Conservation (phyloP, 2,888 invertebrate species). For the Sinhomidia bicolor region DNA sequence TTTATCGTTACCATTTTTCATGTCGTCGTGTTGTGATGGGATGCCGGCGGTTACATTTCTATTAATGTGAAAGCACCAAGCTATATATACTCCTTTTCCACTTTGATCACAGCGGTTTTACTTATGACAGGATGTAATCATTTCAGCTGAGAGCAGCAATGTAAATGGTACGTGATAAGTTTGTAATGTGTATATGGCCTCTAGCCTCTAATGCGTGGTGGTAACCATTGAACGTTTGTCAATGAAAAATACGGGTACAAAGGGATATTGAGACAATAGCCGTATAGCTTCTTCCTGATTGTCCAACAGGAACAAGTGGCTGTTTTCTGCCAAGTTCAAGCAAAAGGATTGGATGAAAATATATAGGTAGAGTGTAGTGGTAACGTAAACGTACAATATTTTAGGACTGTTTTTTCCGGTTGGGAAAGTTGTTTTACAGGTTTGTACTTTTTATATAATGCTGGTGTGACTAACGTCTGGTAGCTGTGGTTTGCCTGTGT, state of each 20-base stretch:
- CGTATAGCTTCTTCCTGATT: background rate
- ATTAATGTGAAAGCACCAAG: no score
- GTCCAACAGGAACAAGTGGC: background rate
- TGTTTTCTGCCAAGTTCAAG: background rate
- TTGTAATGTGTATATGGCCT: background rate
- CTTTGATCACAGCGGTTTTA: background rate
- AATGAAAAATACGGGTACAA: background rate
- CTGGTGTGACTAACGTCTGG: background rate
- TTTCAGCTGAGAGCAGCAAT: conserved; percentile 46
- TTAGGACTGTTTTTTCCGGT: conserved; percentile 1
- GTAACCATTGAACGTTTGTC: background rate
- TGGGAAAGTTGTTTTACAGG: conserved; percentile 30
- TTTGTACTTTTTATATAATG: conserved; percentile 27
- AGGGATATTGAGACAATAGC: background rate
- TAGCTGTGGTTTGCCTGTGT: conserved; percentile 1
- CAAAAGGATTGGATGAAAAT: no score
- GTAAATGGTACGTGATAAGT: conserved; percentile 45
- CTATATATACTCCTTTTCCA: no score
- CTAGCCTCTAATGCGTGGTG: background rate
- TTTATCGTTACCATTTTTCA: no score
- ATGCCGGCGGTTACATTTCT: background rate
- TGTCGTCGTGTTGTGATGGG: no score
- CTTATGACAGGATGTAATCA: conserved; percentile 20
- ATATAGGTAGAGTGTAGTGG: no score
- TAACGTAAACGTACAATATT: background rate